phyloP scores from a whole-genome alignment of 1,140 invertebrate species.

The Danaus plexippus region DNA sequence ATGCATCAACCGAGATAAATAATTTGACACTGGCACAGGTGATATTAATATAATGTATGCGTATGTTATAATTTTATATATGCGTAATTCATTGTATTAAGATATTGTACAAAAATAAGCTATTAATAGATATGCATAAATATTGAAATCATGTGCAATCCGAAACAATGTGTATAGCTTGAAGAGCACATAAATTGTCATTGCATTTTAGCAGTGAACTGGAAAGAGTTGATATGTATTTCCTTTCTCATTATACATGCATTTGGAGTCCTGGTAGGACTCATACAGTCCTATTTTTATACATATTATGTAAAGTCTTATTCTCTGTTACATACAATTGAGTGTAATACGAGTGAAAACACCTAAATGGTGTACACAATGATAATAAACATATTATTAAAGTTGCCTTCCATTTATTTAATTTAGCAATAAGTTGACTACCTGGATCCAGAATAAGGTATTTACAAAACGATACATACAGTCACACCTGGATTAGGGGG shows the following conservation, averaged over 20 bases:
- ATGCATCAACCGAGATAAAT: slow-evolving; percentile 41
- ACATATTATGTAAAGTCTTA: slow-evolving; percentile 67
- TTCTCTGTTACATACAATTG: slow-evolving; percentile 63
- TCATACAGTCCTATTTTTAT: slow-evolving; percentile 71
- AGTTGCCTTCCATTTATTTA: slow-evolving; percentile 28
- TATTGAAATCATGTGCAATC: slow-evolving; percentile 67
- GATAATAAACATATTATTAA: slow-evolving; percentile 69
- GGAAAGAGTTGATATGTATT: slow-evolving; percentile 58
- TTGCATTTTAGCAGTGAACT: slow-evolving; percentile 67
- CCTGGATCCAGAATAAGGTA: not conserved
- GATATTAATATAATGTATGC: slow-evolving; percentile 21
- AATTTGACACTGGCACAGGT: slow-evolving; percentile 49
- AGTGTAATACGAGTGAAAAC: slow-evolving; percentile 62
- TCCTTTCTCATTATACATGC: slow-evolving; percentile 65
- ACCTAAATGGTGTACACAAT: slow-evolving; percentile 64
- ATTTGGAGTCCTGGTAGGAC: slow-evolving; percentile 60
- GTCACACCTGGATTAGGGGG: too few relatives aligned
- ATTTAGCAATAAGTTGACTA: slow-evolving; percentile 21
- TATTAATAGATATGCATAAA: slow-evolving; percentile 61
- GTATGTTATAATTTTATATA: slow-evolving; percentile 8
- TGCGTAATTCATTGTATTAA: slow-evolving; percentile 20
- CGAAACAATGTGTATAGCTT: slow-evolving; percentile 53
- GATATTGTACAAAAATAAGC: slow-evolving; percentile 57
- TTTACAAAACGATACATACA: too few relatives aligned
- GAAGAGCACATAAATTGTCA: slow-evolving; percentile 53